Evolutionary conservation across 1,140 invertebrate genomes (phyloP).

Genomic region (Psix sp.): DNA sequence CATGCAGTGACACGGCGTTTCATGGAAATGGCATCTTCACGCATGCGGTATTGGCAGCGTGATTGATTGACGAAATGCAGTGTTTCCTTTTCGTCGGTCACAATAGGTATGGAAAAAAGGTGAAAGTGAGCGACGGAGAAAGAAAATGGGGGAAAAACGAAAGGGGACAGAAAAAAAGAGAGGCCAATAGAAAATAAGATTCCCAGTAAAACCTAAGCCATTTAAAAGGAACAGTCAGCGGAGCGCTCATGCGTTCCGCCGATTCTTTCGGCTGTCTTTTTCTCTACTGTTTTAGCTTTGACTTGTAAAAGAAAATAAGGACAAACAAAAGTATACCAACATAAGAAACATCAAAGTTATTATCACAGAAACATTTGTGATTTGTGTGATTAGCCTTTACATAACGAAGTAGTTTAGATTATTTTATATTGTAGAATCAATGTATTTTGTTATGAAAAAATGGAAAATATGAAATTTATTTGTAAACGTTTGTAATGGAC

Average conservation of each 20-base stretch:
- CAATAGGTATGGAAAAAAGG: constrained; percentile 53
- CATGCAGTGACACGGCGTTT: constrained; percentile 34
- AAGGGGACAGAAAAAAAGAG: constrained; percentile 23
- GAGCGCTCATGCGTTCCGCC: constrained; percentile 64
- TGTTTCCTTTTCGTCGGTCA: constrained; percentile 26
- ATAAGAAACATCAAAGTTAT: too few relatives aligned
- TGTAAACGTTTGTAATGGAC: constrained; percentile 21
- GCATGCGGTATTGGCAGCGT: constrained; percentile 27
- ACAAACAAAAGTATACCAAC: too few relatives aligned
- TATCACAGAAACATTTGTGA: too few relatives aligned
- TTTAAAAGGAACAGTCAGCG: constrained; percentile 49
- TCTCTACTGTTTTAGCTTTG: too few relatives aligned
- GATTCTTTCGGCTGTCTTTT: constrained; percentile 56
- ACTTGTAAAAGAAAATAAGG: too few relatives aligned
- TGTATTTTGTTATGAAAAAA: too few relatives aligned
- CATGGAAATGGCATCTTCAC: constrained; percentile 24
- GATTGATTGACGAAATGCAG: constrained; percentile 47
- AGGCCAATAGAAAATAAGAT: constrained; percentile 51
- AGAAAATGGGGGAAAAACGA: constrained; percentile 34
- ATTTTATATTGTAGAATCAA: too few relatives aligned
- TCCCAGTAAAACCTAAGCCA: constrained; percentile 37
- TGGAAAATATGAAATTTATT: not conserved
- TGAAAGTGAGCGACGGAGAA: constrained; percentile 48
- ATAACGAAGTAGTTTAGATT: too few relatives aligned
- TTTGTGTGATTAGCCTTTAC: too few relatives aligned